Evolutionary conservation across 1,140 invertebrate genomes (phyloP).

Genomic region (Euura lappo): DNA sequence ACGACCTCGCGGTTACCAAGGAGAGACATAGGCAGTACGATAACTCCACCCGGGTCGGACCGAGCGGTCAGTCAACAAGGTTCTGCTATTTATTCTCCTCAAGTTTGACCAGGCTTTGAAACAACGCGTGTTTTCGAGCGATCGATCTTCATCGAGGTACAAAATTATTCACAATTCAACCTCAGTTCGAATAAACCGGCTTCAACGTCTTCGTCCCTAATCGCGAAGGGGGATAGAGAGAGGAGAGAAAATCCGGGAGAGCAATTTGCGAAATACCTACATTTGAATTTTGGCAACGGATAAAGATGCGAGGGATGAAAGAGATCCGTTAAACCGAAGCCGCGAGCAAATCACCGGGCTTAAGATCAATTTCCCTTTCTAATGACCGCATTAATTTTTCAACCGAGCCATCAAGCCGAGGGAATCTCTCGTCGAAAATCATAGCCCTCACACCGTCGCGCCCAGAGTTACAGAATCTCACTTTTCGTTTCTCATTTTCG

Average conservation of each 20-base stretch:
- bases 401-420: neutral
- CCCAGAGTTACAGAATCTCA: no score
- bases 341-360: conserved; percentile 11
- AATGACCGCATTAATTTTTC: conserved; percentile 14
- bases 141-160: neutral
- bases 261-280: neutral
- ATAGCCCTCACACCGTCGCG: no score
- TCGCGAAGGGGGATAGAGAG: neutral
- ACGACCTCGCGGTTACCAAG: neutral
- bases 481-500: no score
- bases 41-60: neutral
- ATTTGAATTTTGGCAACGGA: conserved; percentile 8
- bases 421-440: no score
- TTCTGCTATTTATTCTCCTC: neutral
- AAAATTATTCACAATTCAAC: no score
- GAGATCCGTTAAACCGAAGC: neutral
- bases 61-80: neutral
- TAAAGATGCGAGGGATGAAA: conserved; percentile 1
- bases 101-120: neutral
- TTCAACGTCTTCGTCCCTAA: no score
- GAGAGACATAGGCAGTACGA: neutral
- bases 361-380: conserved; percentile 16
- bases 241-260: neutral
- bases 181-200: no score
- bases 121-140: neutral